A percentile compares a stretch with the other conserved stretches of the same genome.
These are phyloP conservation scores for Meliscaeva auricollis DNA, from an alignment of 2,888 invertebrate genomes.

Conservation along the genomic window DNA sequence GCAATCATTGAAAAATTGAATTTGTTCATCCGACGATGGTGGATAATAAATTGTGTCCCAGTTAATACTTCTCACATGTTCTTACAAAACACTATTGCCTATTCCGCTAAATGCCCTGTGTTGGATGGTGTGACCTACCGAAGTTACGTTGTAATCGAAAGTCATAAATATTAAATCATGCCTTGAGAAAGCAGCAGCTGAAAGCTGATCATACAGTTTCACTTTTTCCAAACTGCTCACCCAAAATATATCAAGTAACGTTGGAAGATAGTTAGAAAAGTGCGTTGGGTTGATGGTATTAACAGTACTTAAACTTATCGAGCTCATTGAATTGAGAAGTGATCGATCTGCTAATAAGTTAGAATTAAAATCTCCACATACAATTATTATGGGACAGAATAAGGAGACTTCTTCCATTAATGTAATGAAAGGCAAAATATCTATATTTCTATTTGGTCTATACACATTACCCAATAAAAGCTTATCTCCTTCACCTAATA, in stretches of 20 bases:
- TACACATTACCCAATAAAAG: neutral
- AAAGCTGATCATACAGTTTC: constrained; percentile 5
- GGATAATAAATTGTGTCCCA: too few relatives aligned
- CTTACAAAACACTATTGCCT: neutral
- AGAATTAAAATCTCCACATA: neutral
- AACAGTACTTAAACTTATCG: neutral
- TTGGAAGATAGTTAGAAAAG: neutral
- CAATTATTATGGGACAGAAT: neutral
- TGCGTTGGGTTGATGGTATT: constrained; percentile 9
- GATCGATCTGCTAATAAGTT: neutral
- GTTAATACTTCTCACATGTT: neutral
- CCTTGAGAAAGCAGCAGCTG: neutral
- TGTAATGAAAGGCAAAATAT: neutral
- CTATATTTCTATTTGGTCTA: neutral
- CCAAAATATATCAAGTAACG: neutral
- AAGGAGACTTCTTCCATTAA: neutral
- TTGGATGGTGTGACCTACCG: neutral
- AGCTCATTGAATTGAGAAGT: neutral
- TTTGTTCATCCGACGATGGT: neutral
- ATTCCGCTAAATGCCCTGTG: too few relatives aligned
- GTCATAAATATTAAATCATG: neutral
- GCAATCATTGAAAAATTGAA: neutral
- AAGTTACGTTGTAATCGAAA: neutral
- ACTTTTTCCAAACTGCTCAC: neutral
- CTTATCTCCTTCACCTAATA: neutral